Base-by-base conservation (phyloP, 2,797 vertebrate species). In the Notoglanidium macrostoma region DNA sequence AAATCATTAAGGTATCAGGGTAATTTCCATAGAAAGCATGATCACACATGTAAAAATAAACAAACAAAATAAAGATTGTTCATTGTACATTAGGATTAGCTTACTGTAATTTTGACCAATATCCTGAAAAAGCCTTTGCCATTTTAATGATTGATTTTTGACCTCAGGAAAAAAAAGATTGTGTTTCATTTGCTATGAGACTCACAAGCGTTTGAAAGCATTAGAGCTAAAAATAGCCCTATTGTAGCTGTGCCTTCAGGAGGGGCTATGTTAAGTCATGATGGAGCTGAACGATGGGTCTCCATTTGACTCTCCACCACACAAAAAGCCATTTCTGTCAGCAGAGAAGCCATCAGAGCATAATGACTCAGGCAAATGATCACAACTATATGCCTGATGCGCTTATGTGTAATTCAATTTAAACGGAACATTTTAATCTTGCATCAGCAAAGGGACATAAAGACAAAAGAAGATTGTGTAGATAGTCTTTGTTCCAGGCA, bases 201-300 rank as follows among this genome's bases (percentile, higher is more conserved):
- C 89, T 86, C 86, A 54, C 84, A 83, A 78, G 73, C 77, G 14
- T 91, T 80, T 89, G 73, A 86, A 89, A 80, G 89, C 86, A 88
- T 88, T 74, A 78, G 54, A 4, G 89, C 88, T 91, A 91, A 91
- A 91, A 88, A 90, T 90, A 91, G 90, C 9, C 3, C 54, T 5
- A n/a, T 86, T 76, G 87, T 90, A 87, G 86, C 87, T 59, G 80
- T 86, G 88, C 86, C 88, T 87, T 89, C 78, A 90, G 88, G 86
- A 91, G 74, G 74, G 86, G 65, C 86, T 85, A 74, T 85, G 87
- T 81, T 87, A 89, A 87, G 78, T 90, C 82, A 85, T 88, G 84
- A 90, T 77, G 15, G 54, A 84, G 70, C 61, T 35, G 78, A 90
- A 65, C 70, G 86, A 90, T 87, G 78, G 84, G 40, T 91, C 87